These are phyloP conservation scores for Microplitis manilae DNA, from an alignment of 2,888 invertebrate genomes.

Conservation along the genomic window DNA sequence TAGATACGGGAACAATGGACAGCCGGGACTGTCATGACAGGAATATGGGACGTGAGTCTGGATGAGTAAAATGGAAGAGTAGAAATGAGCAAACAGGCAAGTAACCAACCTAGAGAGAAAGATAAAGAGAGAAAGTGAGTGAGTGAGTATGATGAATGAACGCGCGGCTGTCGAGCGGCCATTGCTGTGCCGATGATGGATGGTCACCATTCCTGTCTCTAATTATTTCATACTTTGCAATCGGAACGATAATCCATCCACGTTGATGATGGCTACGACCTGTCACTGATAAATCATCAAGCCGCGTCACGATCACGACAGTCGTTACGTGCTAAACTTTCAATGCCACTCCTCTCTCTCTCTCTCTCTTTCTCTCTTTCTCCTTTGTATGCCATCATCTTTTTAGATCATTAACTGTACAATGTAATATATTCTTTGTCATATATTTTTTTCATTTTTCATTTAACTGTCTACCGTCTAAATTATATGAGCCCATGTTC, in stretches of 20 bases:
- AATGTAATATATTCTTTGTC: not conserved
- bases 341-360: constrained; percentile 14
- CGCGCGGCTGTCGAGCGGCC: constrained; percentile 65
- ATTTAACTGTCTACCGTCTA: not conserved
- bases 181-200: constrained; percentile 67
- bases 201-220: constrained; percentile 68
- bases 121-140: constrained; percentile 55
- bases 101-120: constrained; percentile 27
- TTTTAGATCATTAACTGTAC: constrained; percentile 9
- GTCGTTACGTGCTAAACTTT: constrained; percentile 23
- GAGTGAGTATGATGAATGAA: constrained; percentile 72
- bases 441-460: not conserved
- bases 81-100: constrained; percentile 43
- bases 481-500: not conserved
- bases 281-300: constrained; percentile 70
- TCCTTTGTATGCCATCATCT: constrained; percentile 7
- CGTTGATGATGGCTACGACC: constrained; percentile 61
- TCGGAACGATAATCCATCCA: constrained; percentile 71
- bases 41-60: constrained; percentile 34
- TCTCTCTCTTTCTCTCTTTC: constrained; percentile 7
- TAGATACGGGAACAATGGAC: constrained; percentile 58
- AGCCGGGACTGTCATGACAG: constrained; percentile 34
- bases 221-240: constrained; percentile 73
- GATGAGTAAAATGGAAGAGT: constrained; percentile 27
- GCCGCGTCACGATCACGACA: constrained; percentile 42